phyloP scores from a whole-genome alignment of 92 coral and sea anemone genomes.

The Epizoanthus illoricatus region DNA sequence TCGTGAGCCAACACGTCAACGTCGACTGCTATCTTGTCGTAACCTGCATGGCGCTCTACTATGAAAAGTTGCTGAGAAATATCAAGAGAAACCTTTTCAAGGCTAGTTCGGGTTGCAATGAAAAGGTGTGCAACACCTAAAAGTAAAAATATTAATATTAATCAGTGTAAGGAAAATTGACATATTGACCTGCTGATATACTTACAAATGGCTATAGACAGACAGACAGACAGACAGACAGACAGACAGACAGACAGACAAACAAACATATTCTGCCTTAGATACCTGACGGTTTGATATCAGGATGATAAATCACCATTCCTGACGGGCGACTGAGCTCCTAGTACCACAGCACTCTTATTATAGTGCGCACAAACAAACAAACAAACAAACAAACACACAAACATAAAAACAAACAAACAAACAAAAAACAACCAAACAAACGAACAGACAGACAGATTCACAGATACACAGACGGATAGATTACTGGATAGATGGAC shows the following conservation, averaged over 20 bases:
- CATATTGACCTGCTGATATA: neutral
- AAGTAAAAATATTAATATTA: neutral
- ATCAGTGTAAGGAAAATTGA: too few species aligned
- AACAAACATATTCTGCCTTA: too few species aligned
- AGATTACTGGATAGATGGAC: too few species aligned
- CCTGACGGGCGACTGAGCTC: conserved; percentile 16
- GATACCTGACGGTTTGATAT: conserved; percentile 12
- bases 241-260: neutral
- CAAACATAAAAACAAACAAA: too few species aligned
- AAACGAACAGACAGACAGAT: too few species aligned
- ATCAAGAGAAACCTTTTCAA: conserved; percentile 1
- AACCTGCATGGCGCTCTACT: neutral
- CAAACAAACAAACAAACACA: too few species aligned
- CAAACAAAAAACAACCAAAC: too few species aligned
- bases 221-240: neutral
- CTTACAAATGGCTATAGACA: neutral
- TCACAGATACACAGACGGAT: too few species aligned
- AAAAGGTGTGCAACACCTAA: neutral
- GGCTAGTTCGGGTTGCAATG: conserved; percentile 17
- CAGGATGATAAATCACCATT: neutral
- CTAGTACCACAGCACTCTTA: neutral
- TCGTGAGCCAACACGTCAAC: neutral
- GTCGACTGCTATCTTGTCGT: neutral
- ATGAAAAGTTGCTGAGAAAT: neutral
- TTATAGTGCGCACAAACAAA: too few species aligned